Evolutionary conservation across 2,797 vertebrate genomes (phyloP), one percentile per base, ranked within the genome.

Genomic region (Gephyroberyx darwinii): DNA sequence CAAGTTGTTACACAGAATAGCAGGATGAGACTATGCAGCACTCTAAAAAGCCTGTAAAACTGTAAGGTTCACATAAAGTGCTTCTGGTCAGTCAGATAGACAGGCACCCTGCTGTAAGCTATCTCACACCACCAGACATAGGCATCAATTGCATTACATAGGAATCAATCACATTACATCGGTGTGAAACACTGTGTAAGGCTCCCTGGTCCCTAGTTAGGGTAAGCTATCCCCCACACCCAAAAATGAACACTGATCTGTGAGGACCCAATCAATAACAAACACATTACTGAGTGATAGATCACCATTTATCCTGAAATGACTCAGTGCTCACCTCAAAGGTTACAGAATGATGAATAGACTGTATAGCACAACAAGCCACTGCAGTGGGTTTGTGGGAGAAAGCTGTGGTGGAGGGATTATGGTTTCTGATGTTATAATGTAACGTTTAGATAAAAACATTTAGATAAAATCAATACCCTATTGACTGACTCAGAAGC

Each of bases 181-280:
- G 54, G 55, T 65, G 41, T 45, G 14, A 67, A 73, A 54, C 50
- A 48, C 30, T 31, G 7, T 39, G 61, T 64, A 60, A 55, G 33
- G 48, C 53, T 50, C 19, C 14, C 12, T 20, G 4, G 31, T 47
- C n/a, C 41, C 8, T 31, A 47, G 35, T 59, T 45, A 45, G 58
- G 8, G 12, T 68, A 19, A 20, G 47, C 45, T 52, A 26, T 51
- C 12, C 17, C 20, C 50, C 31, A 58, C 66, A 54, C 12, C 14
- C 64, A 5, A 65, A 76, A 71, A 77, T 65, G 4, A 79, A 56
- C 35, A 83, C 45, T 65, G 22, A 84, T 83, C 65, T 62, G n/a
- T n/a, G 9, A 61, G 16, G 30, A 63, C 35, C 10, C 6, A 20
- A 70, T 59, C 54, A 59, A 68, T 47, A 77, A 33, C 16, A 61